These are phyloP conservation scores for Anoplius nigerrimus DNA, from an alignment of 2,888 invertebrate species.

Conservation along the genomic window DNA sequence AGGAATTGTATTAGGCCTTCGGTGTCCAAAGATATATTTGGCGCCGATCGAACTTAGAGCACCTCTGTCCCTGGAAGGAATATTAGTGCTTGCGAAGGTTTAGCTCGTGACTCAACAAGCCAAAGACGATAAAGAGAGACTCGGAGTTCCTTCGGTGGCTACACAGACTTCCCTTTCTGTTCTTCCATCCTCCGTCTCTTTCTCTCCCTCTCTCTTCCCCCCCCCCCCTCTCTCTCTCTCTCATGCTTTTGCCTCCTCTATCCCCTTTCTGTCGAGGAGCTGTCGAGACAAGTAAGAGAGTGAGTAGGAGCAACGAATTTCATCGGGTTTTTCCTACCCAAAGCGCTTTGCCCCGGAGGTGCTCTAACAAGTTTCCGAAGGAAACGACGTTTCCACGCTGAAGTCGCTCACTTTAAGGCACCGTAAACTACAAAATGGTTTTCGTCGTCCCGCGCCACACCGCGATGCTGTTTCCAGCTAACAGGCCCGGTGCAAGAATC, in stretches of 20 bases:
- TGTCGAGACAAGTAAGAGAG: constrained; percentile 21
- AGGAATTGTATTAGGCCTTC: too few species aligned
- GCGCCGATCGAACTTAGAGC: too few species aligned
- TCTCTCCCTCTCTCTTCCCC: not conserved
- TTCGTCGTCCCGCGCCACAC: constrained; percentile 12
- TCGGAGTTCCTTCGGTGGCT: constrained; percentile 1
- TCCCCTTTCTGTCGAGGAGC: constrained; percentile 27
- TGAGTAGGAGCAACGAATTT: constrained; percentile 47
- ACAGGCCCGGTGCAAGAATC: constrained; percentile 25
- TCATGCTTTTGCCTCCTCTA: constrained; percentile 5
- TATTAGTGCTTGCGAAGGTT: too few species aligned
- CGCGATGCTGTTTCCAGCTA: constrained; percentile 10
- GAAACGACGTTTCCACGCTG: constrained; percentile 44
- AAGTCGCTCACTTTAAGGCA: constrained; percentile 47
- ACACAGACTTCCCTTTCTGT: not conserved
- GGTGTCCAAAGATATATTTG: too few species aligned
- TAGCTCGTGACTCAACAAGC: too few species aligned
- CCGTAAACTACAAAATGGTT: constrained; percentile 51
- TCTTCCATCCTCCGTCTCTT: too few species aligned
- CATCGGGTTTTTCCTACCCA: constrained; percentile 44
- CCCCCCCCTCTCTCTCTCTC: too few species aligned
- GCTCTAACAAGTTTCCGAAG: constrained; percentile 51
- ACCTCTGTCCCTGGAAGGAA: too few species aligned
- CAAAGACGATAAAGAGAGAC: not conserved
- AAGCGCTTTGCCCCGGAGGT: constrained; percentile 50